phyloP scores from a whole-genome alignment of 2,113 vertebrate genomes.

The Drymodes brunneopygia region DNA sequence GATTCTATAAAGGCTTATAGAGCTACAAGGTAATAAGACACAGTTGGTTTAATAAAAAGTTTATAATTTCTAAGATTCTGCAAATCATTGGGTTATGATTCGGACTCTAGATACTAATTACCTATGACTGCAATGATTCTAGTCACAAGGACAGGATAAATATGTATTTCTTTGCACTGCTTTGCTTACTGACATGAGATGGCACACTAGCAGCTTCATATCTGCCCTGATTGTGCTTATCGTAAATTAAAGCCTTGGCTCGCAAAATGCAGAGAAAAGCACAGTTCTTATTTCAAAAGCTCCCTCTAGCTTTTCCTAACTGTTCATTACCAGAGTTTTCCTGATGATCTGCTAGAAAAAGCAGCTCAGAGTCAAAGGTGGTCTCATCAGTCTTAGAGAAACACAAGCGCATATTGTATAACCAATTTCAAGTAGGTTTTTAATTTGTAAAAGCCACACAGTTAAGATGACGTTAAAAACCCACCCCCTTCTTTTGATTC shows the following conservation, averaged over 20 bases:
- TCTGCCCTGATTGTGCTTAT: neutral
- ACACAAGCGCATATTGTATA: conserved; percentile 53
- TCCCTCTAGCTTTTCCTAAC: conserved; percentile 55
- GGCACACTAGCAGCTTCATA: neutral
- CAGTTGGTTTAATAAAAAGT: neutral
- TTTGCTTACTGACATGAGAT: conserved; percentile 14
- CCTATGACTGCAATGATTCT: neutral
- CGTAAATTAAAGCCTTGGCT: conserved; percentile 40
- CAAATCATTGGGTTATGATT: neutral
- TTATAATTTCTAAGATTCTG: neutral
- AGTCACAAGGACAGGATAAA: conserved; percentile 6
- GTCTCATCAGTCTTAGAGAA: conserved; percentile 59
- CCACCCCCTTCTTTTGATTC: conserved; percentile 67
- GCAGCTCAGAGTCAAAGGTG: conserved; percentile 64
- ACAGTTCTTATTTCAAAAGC: conserved; percentile 58
- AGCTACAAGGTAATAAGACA: neutral
- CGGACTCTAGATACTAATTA: neutral
- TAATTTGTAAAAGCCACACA: conserved; percentile 69
- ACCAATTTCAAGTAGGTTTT: conserved; percentile 60
- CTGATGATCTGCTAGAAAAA: conserved; percentile 48
- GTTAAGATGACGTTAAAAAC: conserved; percentile 21
- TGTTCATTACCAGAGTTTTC: conserved; percentile 31
- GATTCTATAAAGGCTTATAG: neutral
- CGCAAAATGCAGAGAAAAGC: neutral
- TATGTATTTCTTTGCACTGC: neutral